Base-by-base conservation (phyloP, 2,888 invertebrate species). In the Amaurobius ferox region DNA sequence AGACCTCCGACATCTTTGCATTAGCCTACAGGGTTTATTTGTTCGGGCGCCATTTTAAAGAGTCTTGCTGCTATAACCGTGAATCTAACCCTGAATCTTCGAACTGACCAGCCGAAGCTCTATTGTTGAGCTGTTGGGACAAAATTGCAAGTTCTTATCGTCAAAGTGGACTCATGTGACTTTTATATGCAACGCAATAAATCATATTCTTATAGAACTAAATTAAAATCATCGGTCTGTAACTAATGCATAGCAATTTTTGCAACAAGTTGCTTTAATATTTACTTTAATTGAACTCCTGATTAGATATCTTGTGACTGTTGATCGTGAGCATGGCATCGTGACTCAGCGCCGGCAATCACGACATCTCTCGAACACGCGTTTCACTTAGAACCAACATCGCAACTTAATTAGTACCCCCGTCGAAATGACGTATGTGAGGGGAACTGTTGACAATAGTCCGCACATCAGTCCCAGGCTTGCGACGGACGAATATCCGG, bases 401-500 rank as follows among this genome's bases (percentile, higher is more conserved):
- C 71, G 76, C 81, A 76, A 83, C 76, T 83, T 83, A 83, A 83
- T 83, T 83, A 83, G 81, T 70, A 62, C 68, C 39, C 35, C 66
- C 26, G 23, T 19, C 23, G n/a, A 62, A 28, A 70, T 40, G 39
- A 40, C 40, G 70, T 70, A 26, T 30, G 44, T 26, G 67, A 3
- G 40, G 35, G 35, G 66, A 39, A 29, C 55, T 73, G 73, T 80
- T 80, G 79, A 80, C 80, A 80, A 80, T 68, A 19, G 74, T 61
- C 19, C 73, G 61, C n/a, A 73, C 61, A 74, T 74, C 80, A 74
- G 30, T 29, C 11, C 40, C 67, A 67, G 61, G 40, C 35, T 66
- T 66, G 30, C 26, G 40, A 13, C 55, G 39, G 48, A 30, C 39
- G 72, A 44, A 67, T 29, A 48, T 44, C 71, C 71, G 71, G 64